Base-by-base conservation (phyloP, 2,797 vertebrate species). In the Gambusia yucatana region DNA sequence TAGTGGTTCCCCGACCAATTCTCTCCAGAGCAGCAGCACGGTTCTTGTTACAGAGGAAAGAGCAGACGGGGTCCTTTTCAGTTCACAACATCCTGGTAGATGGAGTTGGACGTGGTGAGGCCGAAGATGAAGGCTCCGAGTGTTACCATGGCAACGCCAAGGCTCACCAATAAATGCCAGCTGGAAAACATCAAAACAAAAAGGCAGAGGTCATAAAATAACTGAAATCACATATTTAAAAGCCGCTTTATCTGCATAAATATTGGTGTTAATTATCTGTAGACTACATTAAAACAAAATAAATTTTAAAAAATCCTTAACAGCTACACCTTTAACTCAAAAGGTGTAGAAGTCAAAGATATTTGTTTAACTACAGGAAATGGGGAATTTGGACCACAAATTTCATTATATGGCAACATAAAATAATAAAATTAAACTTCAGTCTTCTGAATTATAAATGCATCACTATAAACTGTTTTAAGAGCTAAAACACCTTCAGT, bases 71-170 rank as follows among this genome's bases (percentile, higher is more conserved):
- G 36, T 28, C 77, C 73, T 39, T 52, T 75, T 90, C 89, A 93
- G 86, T 81, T 91, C 76, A 86, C 61, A 9, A 95, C 0, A 6
- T 95, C 97, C 88, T 96, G 92, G 6, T 96, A 97, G 92, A 98
- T 96, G 72, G 97, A 96, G 0, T 97, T 98, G 78, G 97, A 95
- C 4, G 98, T 99, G n/a, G 97, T 99, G 92, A 99, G 97, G 84
- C 98, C 98, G 0, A 99, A 99, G 94, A 99, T 97, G 94, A 99
- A 99, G 0, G 96, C 95, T 89, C 98, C 98, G 0, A 97, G 87
- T 11, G 96, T 96, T 77, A 99, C 97, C 96, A 98, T 97, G 89
- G 96, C 89, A 43, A 97, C 93, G n/a, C 97, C 96, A 0, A 97
- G 97, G 86, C 89, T 63, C 77, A 98, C 95, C 91, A 96, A 86